Conservation (phyloP, 2,888 invertebrate genomes). For the Metalampra italica region DNA sequence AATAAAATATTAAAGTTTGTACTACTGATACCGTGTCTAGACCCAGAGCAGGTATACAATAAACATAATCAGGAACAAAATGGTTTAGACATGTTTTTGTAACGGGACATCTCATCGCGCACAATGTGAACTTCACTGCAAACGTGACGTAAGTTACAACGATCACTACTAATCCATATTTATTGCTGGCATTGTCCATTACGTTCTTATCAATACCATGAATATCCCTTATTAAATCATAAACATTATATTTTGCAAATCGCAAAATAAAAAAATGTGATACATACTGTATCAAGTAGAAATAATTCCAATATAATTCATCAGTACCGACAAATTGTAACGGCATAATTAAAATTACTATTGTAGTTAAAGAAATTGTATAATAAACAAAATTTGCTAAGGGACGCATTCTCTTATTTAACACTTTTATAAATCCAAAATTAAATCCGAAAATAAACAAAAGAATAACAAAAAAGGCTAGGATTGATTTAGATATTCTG, state of each 20-base stretch:
- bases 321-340: neutral
- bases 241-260: neutral
- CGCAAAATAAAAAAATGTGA: neutral
- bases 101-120: neutral
- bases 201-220: neutral
- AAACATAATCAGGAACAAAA: neutral
- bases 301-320: neutral
- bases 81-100: neutral
- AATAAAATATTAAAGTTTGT: conserved; percentile 7
- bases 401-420: neutral
- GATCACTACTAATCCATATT: neutral
- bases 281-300: neutral
- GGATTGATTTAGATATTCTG: neutral
- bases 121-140: neutral
- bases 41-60: neutral
- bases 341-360: neutral
- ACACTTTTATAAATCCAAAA: conserved; percentile 1
- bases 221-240: neutral
- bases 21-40: conserved; percentile 2
- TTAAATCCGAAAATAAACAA: neutral
- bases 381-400: neutral
- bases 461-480: neutral
- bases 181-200: neutral
- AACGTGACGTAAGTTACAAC: neutral
- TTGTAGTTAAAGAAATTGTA: neutral